Evolutionary conservation across 2,888 invertebrate genomes (phyloP).

Genomic region (Melangyna quadrimaculata): DNA sequence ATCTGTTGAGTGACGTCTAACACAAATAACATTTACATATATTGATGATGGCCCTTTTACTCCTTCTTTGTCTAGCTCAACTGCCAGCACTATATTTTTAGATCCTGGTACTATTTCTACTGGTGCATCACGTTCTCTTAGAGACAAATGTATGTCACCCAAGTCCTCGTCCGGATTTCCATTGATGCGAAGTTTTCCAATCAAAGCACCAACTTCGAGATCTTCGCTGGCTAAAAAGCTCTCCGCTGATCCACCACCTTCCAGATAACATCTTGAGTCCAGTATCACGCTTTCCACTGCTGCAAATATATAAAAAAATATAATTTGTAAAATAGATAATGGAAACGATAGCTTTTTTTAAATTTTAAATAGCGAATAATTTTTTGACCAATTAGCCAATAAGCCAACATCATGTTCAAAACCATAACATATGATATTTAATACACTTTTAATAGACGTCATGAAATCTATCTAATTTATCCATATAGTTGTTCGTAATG

Average conservation of each 20-base stretch:
- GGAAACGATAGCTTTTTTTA: neutral
- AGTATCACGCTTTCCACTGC: slow-evolving; percentile 83
- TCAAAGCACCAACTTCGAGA: slow-evolving; percentile 88
- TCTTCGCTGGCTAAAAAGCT: slow-evolving; percentile 95
- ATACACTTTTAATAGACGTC: slow-evolving; percentile 2
- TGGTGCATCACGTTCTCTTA: slow-evolving; percentile 91
- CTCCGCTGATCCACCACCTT: slow-evolving; percentile 94
- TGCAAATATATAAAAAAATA: slow-evolving; percentile 77
- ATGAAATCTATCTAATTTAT: slow-evolving; percentile 18
- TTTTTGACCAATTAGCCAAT: slow-evolving; percentile 60
- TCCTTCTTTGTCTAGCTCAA: slow-evolving; percentile 92
- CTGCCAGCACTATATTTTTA: slow-evolving; percentile 90
- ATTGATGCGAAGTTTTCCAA: slow-evolving; percentile 90
- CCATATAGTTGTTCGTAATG: neutral
- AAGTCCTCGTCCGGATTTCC: slow-evolving; percentile 88
- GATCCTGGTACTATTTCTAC: slow-evolving; percentile 89
- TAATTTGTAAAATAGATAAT: slow-evolving; percentile 5
- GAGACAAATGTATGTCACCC: slow-evolving; percentile 89
- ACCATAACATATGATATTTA: neutral
- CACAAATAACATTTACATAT: slow-evolving; percentile 93
- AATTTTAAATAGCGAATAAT: slow-evolving; percentile 37
- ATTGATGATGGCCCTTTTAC: slow-evolving; percentile 91
- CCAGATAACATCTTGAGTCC: slow-evolving; percentile 94
- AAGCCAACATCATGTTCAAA: slow-evolving; percentile 37
- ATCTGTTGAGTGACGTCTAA: slow-evolving; percentile 88